These are phyloP conservation scores for Nemapogon koenigi DNA, from an alignment of 2,888 invertebrate genomes.

Conservation along the genomic window DNA sequence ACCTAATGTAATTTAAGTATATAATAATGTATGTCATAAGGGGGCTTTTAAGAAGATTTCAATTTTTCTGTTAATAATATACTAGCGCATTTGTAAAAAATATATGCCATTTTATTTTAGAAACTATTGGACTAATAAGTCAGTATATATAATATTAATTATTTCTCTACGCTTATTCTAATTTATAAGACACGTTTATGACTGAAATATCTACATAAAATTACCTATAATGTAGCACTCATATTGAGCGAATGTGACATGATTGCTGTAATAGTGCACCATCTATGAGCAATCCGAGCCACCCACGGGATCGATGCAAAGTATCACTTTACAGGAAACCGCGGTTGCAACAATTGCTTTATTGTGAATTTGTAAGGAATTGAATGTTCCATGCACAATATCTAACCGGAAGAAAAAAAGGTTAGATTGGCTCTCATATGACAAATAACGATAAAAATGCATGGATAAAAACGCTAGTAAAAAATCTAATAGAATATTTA, in stretches of 20 bases:
- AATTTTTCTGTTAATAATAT: too few relatives aligned
- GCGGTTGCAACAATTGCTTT: constrained; percentile 44
- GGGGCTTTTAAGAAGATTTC: too few relatives aligned
- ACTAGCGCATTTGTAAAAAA: too few relatives aligned
- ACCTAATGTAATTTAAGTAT: too few relatives aligned
- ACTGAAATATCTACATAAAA: too few relatives aligned
- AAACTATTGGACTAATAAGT: too few relatives aligned
- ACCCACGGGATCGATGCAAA: constrained; percentile 32
- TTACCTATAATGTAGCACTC: constrained; percentile 15
- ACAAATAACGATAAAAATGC: constrained; percentile 25
- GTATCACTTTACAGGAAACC: constrained; percentile 55
- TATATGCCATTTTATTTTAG: too few relatives aligned
- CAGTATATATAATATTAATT: too few relatives aligned
- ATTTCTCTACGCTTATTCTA: too few relatives aligned
- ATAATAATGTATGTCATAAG: too few relatives aligned
- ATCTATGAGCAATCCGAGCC: constrained; percentile 31
- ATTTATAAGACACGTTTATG: too few relatives aligned
- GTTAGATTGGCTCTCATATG: constrained; percentile 23
- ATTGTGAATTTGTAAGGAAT: constrained; percentile 27
- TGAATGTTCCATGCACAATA: constrained; percentile 18
- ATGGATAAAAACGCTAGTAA: constrained; percentile 6
- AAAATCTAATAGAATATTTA: constrained; percentile 1
- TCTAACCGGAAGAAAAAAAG: constrained; percentile 25
- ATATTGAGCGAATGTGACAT: not conserved
- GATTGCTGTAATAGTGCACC: constrained; percentile 11